Conservation (phyloP, 2,888 invertebrate genomes). For the Nymphalis c-album region DNA sequence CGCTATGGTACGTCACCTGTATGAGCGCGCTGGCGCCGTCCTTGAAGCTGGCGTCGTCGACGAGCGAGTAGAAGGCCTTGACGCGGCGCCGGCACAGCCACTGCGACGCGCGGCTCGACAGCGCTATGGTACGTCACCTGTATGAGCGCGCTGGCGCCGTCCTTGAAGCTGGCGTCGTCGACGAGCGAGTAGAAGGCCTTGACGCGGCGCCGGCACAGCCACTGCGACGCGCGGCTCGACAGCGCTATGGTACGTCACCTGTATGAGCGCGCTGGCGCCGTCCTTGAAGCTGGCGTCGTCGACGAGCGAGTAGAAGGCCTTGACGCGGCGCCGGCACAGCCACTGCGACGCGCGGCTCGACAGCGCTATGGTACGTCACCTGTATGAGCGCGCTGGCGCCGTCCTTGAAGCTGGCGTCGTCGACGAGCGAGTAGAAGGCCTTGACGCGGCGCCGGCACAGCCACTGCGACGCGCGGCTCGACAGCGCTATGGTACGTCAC, state of each 20-base stretch:
- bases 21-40: slow-evolving; percentile 92
- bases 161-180: slow-evolving; percentile 88
- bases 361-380: no score
- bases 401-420: slow-evolving; percentile 87
- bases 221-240: slow-evolving; percentile 88
- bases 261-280: slow-evolving; percentile 92
- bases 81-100: slow-evolving; percentile 94
- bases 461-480: slow-evolving; percentile 91
- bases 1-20: no score
- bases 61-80: slow-evolving; percentile 94
- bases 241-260: no score
- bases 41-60: slow-evolving; percentile 89
- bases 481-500: no score
- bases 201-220: slow-evolving; percentile 92
- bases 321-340: slow-evolving; percentile 92
- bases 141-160: slow-evolving; percentile 91
- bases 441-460: slow-evolving; percentile 92
- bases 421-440: slow-evolving; percentile 93
- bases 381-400: slow-evolving; percentile 94
- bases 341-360: slow-evolving; percentile 90
- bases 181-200: slow-evolving; percentile 95
- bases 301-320: slow-evolving; percentile 94
- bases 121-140: no score
- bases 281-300: slow-evolving; percentile 89
- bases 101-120: slow-evolving; percentile 87